Evolutionary conservation across 2,113 vertebrate genomes (phyloP).

Genomic region (Silurus asotus): DNA sequence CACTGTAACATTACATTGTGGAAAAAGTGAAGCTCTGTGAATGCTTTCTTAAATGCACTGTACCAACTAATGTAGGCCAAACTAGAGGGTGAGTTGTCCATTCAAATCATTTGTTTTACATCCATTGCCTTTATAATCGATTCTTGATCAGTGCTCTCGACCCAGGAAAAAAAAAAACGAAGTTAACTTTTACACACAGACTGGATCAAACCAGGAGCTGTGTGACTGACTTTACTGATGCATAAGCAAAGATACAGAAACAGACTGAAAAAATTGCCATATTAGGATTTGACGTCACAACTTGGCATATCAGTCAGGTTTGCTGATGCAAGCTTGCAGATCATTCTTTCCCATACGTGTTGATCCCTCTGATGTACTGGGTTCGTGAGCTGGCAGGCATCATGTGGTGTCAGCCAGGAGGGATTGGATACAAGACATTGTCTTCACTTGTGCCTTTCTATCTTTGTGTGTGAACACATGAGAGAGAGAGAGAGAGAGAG

Average conservation of each 20-base stretch:
- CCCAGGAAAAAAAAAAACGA: background rate
- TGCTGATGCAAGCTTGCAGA: conserved; percentile 36
- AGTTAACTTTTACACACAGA: background rate
- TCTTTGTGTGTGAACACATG: conserved; percentile 6
- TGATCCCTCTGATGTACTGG: conserved; percentile 45
- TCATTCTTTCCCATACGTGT: conserved; percentile 37
- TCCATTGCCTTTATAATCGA: background rate
- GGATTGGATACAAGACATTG: conserved; percentile 34
- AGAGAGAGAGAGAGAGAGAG: background rate
- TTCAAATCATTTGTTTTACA: background rate
- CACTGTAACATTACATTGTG: too few relatives aligned
- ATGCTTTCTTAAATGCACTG: too few relatives aligned
- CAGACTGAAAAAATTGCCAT: background rate
- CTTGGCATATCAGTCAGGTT: background rate
- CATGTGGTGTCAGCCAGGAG: conserved; percentile 41
- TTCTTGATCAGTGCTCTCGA: background rate
- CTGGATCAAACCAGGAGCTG: background rate
- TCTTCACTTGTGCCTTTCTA: conserved; percentile 26
- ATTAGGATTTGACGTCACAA: conserved; percentile 32
- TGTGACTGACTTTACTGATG: conserved; percentile 6
- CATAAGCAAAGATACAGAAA: conserved; percentile 15
- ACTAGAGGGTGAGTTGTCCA: background rate
- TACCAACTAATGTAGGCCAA: background rate
- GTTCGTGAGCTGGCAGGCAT: conserved; percentile 47
- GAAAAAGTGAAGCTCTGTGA: too few relatives aligned